Percentiles rank a stretch among this genome's conserved stretches.
Evolutionary conservation across 1,140 invertebrate genomes (phyloP).

Genomic region (Tribolium madens): DNA sequence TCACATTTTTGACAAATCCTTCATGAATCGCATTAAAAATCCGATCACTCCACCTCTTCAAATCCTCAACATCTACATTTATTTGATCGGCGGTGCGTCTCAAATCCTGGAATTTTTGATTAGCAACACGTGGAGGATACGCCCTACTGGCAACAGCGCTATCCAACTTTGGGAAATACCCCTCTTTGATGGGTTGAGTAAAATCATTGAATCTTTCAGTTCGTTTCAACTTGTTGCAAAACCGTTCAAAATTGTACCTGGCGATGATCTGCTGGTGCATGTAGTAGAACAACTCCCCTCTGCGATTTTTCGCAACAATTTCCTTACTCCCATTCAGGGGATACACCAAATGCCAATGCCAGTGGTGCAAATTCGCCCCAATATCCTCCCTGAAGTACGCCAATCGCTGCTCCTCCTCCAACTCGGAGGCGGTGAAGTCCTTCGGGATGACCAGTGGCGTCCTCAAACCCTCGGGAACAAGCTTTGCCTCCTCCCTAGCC

Average conservation of each 20-base stretch:
- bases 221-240: constrained; percentile 72
- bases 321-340: constrained; percentile 71
- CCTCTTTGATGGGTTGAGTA: constrained; percentile 74
- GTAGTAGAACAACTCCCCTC: constrained; percentile 81
- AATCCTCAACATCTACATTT: constrained; percentile 74
- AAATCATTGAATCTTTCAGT: constrained; percentile 73
- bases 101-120: constrained; percentile 73
- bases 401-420: constrained; percentile 79
- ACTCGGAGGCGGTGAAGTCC: constrained; percentile 79
- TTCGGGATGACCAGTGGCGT: constrained; percentile 76
- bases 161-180: constrained; percentile 80
- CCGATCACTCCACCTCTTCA: constrained; percentile 81
- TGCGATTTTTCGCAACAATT: constrained; percentile 75
- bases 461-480: constrained; percentile 73
- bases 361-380: constrained; percentile 81
- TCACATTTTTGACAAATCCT: constrained; percentile 71
- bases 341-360: constrained; percentile 87
- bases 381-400: constrained; percentile 82
- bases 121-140: constrained; percentile 74
- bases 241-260: constrained; percentile 77
- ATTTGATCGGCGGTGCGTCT: constrained; percentile 77
- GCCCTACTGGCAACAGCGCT: constrained; percentile 72
- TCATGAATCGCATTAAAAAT: constrained; percentile 81
- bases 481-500: constrained; percentile 76
- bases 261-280: constrained; percentile 81